Conservation (phyloP, 2,113 vertebrate species). For the Alligator sinensis region DNA sequence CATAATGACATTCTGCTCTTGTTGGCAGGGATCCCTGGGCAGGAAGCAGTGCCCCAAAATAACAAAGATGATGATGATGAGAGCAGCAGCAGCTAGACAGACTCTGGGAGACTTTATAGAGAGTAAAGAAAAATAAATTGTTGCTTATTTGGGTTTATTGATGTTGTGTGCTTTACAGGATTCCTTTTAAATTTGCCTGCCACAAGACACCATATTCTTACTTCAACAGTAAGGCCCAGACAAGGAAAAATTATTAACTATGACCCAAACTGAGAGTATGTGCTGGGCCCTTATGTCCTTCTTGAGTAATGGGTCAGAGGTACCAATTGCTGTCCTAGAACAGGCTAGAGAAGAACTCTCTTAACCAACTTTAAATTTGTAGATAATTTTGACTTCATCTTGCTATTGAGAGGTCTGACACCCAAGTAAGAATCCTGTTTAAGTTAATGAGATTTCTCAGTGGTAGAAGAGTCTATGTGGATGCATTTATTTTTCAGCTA, state of each 20-base stretch:
- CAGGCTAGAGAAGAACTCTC: not conserved
- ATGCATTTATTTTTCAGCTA: not conserved
- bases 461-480: not conserved
- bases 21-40: constrained; percentile 84
- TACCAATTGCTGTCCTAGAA: not conserved
- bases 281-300: not conserved
- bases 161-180: not conserved
- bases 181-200: no score
- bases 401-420: not conserved
- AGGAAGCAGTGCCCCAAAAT: constrained; percentile 29
- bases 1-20: constrained; percentile 93
- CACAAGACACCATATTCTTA: no score
- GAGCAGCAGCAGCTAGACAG: not conserved
- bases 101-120: not conserved
- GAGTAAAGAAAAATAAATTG: not conserved
- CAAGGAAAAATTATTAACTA: not conserved
- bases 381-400: not conserved
- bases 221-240: not conserved
- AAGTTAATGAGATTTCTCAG: not conserved
- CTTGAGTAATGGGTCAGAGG: not conserved
- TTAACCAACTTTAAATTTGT: not conserved
- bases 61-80: constrained; percentile 49
- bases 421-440: not conserved
- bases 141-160: not conserved
- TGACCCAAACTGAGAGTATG: not conserved